Conservation (phyloP, 1,140 invertebrate genomes). For the Papilio polyxenes region DNA sequence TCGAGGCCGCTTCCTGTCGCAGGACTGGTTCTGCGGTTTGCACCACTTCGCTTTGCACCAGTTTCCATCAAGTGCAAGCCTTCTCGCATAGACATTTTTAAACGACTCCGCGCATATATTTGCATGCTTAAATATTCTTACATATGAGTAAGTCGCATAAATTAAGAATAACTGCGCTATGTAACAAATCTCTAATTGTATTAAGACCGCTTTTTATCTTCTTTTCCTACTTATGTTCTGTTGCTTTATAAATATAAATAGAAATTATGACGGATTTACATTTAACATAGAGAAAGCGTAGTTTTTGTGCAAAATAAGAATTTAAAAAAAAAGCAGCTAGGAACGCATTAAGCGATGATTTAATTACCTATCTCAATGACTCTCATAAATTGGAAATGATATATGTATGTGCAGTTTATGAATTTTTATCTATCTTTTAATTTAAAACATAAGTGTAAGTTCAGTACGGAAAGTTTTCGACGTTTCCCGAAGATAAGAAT, state of each 20-base stretch:
- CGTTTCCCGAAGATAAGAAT: background rate
- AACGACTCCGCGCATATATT: constrained; percentile 48
- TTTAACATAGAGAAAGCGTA: constrained; percentile 31
- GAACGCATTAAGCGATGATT: background rate
- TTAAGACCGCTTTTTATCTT: constrained; percentile 40
- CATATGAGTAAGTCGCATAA: constrained; percentile 25
- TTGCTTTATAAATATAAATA: constrained; percentile 33
- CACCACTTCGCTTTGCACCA: constrained; percentile 76
- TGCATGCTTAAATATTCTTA: constrained; percentile 46
- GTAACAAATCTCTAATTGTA: constrained; percentile 38
- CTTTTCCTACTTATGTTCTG: constrained; percentile 24
- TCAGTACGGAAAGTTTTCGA: background rate
- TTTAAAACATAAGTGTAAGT: background rate
- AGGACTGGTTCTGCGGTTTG: constrained; percentile 77
- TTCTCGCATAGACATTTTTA: constrained; percentile 66
- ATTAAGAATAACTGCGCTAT: constrained; percentile 32
- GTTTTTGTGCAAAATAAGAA: constrained; percentile 26
- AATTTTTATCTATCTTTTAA: background rate
- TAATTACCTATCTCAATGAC: constrained; percentile 16
- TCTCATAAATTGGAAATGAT: background rate
- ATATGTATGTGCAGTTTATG: background rate
- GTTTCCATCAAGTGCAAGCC: constrained; percentile 72
- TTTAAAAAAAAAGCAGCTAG: background rate
- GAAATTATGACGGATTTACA: constrained; percentile 36
- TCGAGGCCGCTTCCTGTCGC: constrained; percentile 77